phyloP scores from a whole-genome alignment of 2,797 vertebrate species.

The Sebastes diaconus region DNA sequence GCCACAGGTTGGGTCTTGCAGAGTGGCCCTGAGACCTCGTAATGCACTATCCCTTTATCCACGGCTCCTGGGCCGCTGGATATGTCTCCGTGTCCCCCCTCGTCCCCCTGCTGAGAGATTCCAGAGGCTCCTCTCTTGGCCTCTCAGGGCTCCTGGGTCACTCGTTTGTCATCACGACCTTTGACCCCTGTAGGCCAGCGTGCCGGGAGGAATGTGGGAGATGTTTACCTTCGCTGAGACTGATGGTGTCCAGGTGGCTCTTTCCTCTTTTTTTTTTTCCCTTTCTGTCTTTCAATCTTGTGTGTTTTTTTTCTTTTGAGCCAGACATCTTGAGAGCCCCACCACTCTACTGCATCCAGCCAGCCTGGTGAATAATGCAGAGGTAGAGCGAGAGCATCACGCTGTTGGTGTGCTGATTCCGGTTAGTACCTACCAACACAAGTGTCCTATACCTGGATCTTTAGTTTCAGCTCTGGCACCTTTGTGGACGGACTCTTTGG shows the following conservation, averaged over 20 bases:
- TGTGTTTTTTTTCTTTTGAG: constrained; percentile 46
- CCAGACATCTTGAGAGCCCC: constrained; percentile 48
- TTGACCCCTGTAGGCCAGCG: constrained; percentile 93
- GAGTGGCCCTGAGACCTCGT: constrained; percentile 5
- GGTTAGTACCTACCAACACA: neutral
- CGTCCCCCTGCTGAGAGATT: constrained; percentile 90
- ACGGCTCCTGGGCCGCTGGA: constrained; percentile 45
- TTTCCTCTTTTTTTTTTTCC: constrained; percentile 36
- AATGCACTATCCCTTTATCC: constrained; percentile 23
- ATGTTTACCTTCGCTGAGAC: constrained; percentile 97
- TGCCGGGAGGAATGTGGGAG: constrained; percentile 93
- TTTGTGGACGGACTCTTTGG: constrained; percentile 11
- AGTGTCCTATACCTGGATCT: neutral
- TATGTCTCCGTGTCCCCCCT: constrained; percentile 66
- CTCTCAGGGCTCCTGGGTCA: constrained; percentile 91
- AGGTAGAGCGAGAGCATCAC: neutral
- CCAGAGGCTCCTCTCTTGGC: constrained; percentile 92
- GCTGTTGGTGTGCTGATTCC: neutral
- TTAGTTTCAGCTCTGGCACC: neutral
- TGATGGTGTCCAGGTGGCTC: constrained; percentile 98
- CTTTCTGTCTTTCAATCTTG: constrained; percentile 62
- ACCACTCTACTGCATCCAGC: constrained; percentile 23
- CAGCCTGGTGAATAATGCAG: constrained; percentile 36
- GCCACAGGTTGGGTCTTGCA: constrained; percentile 38
- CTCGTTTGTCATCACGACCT: constrained; percentile 94